Percentiles rank a stretch among this genome's conserved stretches.
phyloP scores from a whole-genome alignment of 23 tunicate genomes.

The Phallusia fumigata region DNA sequence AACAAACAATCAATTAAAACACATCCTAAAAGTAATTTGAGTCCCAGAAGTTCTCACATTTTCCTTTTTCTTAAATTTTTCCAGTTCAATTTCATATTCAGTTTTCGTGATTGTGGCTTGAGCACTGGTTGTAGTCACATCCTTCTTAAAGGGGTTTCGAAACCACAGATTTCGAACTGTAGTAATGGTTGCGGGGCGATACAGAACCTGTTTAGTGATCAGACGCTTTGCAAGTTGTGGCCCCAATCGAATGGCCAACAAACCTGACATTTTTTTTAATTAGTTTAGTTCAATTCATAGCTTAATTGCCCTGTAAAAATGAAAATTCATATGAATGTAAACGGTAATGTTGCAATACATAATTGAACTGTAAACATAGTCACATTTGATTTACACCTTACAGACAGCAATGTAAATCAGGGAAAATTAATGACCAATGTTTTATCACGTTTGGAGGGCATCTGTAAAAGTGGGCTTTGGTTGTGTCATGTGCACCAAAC shows the following conservation, averaged over 20 bases:
- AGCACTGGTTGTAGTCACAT: background rate
- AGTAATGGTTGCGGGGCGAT: background rate
- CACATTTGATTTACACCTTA: too few species aligned
- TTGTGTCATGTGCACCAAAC: too few species aligned
- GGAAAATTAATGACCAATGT: too few species aligned
- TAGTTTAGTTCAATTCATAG: background rate
- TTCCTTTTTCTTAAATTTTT: constrained; percentile 24
- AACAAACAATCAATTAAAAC: background rate
- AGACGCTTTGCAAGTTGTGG: background rate
- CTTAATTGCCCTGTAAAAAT: background rate
- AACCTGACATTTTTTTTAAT: constrained; percentile 3
- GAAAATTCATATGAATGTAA: background rate
- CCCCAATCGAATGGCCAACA: constrained; percentile 6
- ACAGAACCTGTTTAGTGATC: background rate
- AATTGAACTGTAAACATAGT: too few species aligned
- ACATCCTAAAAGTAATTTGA: background rate
- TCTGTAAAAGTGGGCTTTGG: too few species aligned
- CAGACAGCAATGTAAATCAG: too few species aligned
- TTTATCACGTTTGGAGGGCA: too few species aligned
- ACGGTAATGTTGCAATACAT: too few species aligned
- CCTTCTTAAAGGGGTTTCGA: background rate
- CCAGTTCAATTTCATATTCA: constrained; percentile 53
- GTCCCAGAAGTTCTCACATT: constrained; percentile 10
- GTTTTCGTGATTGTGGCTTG: background rate
- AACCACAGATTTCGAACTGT: background rate